Base-by-base conservation (phyloP, 2,113 vertebrate species). In the Halichoerus grypus region DNA sequence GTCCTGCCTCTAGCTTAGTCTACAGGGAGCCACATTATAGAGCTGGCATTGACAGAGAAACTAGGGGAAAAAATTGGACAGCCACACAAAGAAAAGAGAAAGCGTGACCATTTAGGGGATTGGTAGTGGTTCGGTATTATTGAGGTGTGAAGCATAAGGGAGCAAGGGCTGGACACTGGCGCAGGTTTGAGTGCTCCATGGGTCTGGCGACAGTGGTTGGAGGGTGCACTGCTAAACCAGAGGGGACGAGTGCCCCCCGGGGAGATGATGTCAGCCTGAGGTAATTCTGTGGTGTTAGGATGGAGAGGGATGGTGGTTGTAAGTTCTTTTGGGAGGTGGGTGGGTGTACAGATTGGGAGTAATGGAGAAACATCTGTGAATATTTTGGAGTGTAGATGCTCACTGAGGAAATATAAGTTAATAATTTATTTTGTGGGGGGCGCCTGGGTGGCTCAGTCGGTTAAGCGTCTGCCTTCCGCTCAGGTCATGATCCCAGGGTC, bases 211-310 rank as follows among this genome's bases (percentile, higher is more conserved):
- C 67, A 7, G 72, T 31, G 76, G 21, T 39, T 80, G 36, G 51
- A 69, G 91, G 63, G 63, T 46, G 28, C 15, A 19, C 31, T 91
- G 28, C 74, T 65, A 26, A 74, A 57, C 57, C 85, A 6, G 72
- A 80, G 55, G 49, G 57, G 93, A 15, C 59, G 5, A 4, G 80
- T 74, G 28, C 80, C 76, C 92, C 65, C 92, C 59, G 71, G 95
- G 92, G 97, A 97, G 88, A 49, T 69, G 77, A 91, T 92, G 95
- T 83, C 83, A 95, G 39, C 69, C 63, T 81, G 77, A 86, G 76
- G 93, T 93, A 49, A 96, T 72, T 53, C 84, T 51, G 67, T 92
- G 80, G 63, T 53, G 18, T 4, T 84, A 61, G 93, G 49, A 46
- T 77, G 72, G 81, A 93, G 49, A 51, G 15, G 15, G 36, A 7